Base-by-base conservation (phyloP, 2,113 vertebrate species). In the Marmota flaviventris region DNA sequence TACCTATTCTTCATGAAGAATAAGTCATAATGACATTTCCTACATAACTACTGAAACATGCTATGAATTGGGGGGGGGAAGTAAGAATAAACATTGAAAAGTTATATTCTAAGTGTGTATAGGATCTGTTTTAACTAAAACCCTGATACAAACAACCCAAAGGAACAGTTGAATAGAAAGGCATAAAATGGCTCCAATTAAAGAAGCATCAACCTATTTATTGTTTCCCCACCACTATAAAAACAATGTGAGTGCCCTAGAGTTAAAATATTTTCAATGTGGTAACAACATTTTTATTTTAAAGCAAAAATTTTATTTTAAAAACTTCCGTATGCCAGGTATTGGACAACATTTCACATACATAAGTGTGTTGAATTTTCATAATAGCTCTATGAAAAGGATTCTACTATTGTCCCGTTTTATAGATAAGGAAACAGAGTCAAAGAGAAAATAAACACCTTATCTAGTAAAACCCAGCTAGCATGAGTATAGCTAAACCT, bases 241-340 rank as follows among this genome's bases (percentile, higher is more conserved):
- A 61, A 34, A 45, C 22, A 51, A 18, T 78, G 17, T 4, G 4
- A 63, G 24, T 51, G 27, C 9, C 70, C 75, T 5, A 77, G 17
- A 73, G 27, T 83, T 84, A 67, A 76, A 89, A 85, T 79, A 91
- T 61, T 81, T 93, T 94, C 76, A 81, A 10, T 81, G 9, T 76
- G 16, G 34, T n/a, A 16, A 83, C 37, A 88, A 65, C 39, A 39
- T 82, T 29, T 45, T 45, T 24, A 72, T 51, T 85, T 61, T 56
- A 85, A 89, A 51, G 56, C 48, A 10, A 45, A 45, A 45, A 45
- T 29, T 45, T 45, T 24, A 72, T 51, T 85, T 61, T 56, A 85
- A 89, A 51, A 61, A 67, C 4, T 34, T 61, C 56, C 20, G 24
- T 25, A 39, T 70, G 32, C 24, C 89, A 73, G 37, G 53, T 6